Evolutionary conservation across 2,113 vertebrate genomes (phyloP), one percentile per base, ranked within the genome.

Genomic region (Proteles cristata): DNA sequence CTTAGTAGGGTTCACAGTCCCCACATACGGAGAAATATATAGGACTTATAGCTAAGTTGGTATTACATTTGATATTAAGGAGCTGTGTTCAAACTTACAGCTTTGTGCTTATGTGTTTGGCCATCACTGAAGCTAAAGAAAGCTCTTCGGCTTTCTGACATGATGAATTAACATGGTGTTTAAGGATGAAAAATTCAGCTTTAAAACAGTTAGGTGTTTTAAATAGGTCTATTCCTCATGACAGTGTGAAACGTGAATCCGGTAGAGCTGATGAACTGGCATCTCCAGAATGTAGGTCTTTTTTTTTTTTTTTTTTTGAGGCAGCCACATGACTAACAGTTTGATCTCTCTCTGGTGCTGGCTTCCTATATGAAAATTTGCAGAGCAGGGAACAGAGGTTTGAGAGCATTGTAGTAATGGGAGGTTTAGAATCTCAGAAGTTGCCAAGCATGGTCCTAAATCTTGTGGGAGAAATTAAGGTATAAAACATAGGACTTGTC

Each of bases 401-500:
- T 92, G 90, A 97, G 73, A 71, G 48, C 7, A 2, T 81, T 77
- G 7, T 83, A 65, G n/a, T 48, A 69, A 43, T 71, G 69, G 90
- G 63, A 90, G 35, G 53, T 74, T 33, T 53, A 87, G 81, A 63
- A 25, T 39, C 87, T 68, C 31, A 50, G 83, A 26, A 66, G 91
- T 95, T 84, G 33, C 48, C 48, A 88, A 61, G 28, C 9, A 16
- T 81, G 43, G 16, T 79, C 35, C 48, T 92, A 83, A 55, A 76
- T 85, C 58, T 5, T 79, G 17, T 93, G 45, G 81, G 65, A 95
- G 71, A 96, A 88, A 76, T 73, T 63, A 76, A 92, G 45, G 33
- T 66, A 68, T 74, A 84, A 96, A 65, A 48, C 43, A 21, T 58
- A 76, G n/a, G 48, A 25, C 35, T 95, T 93, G 53, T 33, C 55